Base-by-base conservation (phyloP, 23 tunicate genomes). In the Phallusia fumigata region DNA sequence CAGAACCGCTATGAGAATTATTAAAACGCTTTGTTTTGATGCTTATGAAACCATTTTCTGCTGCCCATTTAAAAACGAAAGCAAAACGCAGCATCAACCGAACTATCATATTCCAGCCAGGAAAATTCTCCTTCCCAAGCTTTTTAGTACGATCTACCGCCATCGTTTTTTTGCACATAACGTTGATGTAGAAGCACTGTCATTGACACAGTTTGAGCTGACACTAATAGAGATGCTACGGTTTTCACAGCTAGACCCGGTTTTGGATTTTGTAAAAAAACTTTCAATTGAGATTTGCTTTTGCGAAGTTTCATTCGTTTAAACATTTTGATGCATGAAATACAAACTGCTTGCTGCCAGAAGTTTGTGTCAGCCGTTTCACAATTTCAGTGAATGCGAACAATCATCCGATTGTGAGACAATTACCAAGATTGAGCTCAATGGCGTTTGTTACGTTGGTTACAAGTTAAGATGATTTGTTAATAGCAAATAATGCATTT, bases 31-130 rank as follows among this genome's bases (percentile, higher is more conserved):
- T 22, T 58, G 77, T 19, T 33, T 33, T 35, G 8, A 45, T 26
- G 58, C 32, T 36, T 32, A 77, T 77, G 81, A 53, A 36, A 28
- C 44, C 44, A 40, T 45, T 36, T 36, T 77, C 58, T 28, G 44
- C 18, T 35, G 53, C 81, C 81, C 81, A 77, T 77, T 77, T 77
- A 28, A 53, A 77, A 32, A 45, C 26, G n/a, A 19, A 11, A 32
- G 53, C 81, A 77, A 28, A 77, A 40, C 28, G 58, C 81, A 34
- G 53, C 32, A 36, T 77, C 81, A 40, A 19, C 34, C 32, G 49
- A 33, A 18, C 47, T 36, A 35, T 45, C 58, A 45, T 35, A 77
- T 40, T 40, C 53, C 15, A 77, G 28, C 81, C 81, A 77, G 32
- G 13, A 8, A 36, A 32, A 77, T 45, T 77, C 58, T 40, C 8